These are phyloP conservation scores for Nezara viridula DNA, from an alignment of 2,888 invertebrate genomes.

Conservation along the genomic window DNA sequence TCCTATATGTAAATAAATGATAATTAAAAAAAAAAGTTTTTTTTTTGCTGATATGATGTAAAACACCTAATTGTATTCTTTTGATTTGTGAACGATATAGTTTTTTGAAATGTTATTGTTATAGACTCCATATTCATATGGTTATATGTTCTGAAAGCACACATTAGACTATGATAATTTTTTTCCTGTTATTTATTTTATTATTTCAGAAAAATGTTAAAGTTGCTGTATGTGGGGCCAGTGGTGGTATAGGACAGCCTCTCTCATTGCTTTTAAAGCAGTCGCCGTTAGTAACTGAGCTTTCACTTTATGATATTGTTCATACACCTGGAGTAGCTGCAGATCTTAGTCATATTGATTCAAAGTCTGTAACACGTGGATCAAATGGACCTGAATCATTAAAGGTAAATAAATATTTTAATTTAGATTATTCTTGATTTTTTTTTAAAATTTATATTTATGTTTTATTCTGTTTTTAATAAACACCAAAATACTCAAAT, in stretches of 20 bases:
- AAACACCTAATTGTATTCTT: not conserved
- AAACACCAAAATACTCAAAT: not conserved
- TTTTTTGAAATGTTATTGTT: not conserved
- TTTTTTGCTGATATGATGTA: not conserved
- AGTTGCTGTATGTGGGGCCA: conserved; percentile 96
- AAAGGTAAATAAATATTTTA: conserved; percentile 67
- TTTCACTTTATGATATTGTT: conserved; percentile 94
- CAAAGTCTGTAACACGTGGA: conserved; percentile 83
- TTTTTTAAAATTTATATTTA: not conserved
- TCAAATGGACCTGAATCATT: conserved; percentile 85
- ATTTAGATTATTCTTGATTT: not conserved
- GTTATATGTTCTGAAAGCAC: not conserved
- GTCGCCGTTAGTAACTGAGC: conserved; percentile 85
- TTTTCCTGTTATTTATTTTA: not conserved
- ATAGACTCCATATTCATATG: not conserved
- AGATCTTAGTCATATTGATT: conserved; percentile 96
- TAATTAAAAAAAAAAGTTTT: too few species aligned
- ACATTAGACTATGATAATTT: not conserved
- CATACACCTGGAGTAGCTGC: conserved; percentile 97
- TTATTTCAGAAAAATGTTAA: conserved; percentile 77
- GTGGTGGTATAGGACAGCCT: conserved; percentile 98
- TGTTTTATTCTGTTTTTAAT: not conserved
- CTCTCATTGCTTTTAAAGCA: conserved; percentile 91
- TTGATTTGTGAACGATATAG: not conserved
- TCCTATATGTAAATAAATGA: too few species aligned